These are phyloP conservation scores for Anniella stebbinsi DNA, from an alignment of 2,797 vertebrate species.

Conservation along the genomic window DNA sequence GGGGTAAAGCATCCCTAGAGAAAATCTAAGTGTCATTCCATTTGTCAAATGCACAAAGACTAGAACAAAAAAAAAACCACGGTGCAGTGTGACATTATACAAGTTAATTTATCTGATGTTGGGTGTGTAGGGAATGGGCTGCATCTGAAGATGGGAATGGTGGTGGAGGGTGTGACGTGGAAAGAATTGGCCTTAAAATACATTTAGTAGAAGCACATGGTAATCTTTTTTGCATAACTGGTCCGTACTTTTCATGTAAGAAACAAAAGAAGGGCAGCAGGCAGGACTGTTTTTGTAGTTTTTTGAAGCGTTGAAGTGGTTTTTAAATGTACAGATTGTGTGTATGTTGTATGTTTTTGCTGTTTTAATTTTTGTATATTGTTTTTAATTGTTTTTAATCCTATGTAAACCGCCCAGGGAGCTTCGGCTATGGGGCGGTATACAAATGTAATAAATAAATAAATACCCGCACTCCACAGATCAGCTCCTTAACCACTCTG, in stretches of 20 bases:
- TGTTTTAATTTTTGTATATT: too few species aligned
- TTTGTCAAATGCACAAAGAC: slow-evolving; percentile 56
- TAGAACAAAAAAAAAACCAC: slow-evolving; percentile 57
- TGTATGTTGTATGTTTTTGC: too few species aligned
- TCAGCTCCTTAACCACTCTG: background rate
- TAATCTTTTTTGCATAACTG: background rate
- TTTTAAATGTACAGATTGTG: too few species aligned
- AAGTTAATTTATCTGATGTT: slow-evolving; percentile 58
- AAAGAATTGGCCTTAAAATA: slow-evolving; percentile 22
- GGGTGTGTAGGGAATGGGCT: slow-evolving; percentile 58
- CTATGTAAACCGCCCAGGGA: too few species aligned
- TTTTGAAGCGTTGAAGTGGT: too few species aligned
- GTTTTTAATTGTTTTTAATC: too few species aligned
- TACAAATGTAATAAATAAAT: too few species aligned
- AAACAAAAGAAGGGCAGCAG: background rate
- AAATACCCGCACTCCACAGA: background rate
- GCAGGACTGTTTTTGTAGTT: too few species aligned
- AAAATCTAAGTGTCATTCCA: slow-evolving; percentile 47
- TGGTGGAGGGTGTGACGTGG: slow-evolving; percentile 8
- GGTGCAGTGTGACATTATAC: slow-evolving; percentile 58
- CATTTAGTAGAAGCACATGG: background rate
- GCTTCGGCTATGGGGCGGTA: too few species aligned
- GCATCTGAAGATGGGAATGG: slow-evolving; percentile 37
- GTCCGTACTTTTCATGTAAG: background rate
- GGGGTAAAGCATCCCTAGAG: slow-evolving; percentile 59